Percentiles rank a stretch among this genome's conserved stretches.
Conservation (phyloP, 2,888 invertebrate genomes). For the Augiades crinisus region DNA sequence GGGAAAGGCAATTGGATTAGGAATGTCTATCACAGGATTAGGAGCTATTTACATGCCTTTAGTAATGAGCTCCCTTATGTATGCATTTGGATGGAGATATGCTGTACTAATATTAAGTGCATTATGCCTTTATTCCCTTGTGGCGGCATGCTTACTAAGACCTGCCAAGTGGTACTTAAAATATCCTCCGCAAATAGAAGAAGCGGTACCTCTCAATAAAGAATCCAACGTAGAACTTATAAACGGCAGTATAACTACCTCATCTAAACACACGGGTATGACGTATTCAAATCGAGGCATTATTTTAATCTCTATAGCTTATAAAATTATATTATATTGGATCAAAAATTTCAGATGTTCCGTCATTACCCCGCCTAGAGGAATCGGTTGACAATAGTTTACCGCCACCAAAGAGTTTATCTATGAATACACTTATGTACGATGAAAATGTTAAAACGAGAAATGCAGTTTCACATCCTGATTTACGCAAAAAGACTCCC, state of each 20-base stretch:
- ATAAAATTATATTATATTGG: background rate
- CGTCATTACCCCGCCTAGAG: conserved; percentile 44
- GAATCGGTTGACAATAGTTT: conserved; percentile 46
- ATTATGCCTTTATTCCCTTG: conserved; percentile 81
- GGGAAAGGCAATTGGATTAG: conserved; percentile 82
- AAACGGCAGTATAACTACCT: conserved; percentile 52
- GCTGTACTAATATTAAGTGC: conserved; percentile 83
- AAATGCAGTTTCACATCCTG: conserved; percentile 69
- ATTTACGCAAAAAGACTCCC: conserved; percentile 52
- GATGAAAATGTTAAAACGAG: conserved; percentile 53
- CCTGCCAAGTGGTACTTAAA: conserved; percentile 85
- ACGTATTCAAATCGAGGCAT: no score
- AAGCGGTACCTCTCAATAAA: conserved; percentile 58
- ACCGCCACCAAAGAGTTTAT: conserved; percentile 55
- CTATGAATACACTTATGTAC: conserved; percentile 61
- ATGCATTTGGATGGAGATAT: conserved; percentile 80
- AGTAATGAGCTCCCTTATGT: conserved; percentile 79
- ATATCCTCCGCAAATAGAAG: conserved; percentile 51
- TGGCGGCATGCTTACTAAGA: conserved; percentile 82
- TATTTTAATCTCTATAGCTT: no score
- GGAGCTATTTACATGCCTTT: conserved; percentile 85
- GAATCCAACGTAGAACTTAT: conserved; percentile 50
- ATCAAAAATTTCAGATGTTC: conserved; percentile 44
- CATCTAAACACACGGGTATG: conserved; percentile 53
- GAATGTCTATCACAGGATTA: conserved; percentile 84